Percentiles rank a stretch among this genome's conserved stretches.
Conservation (phyloP, 2,113 vertebrate species). For the Chloropsis hardwickii region DNA sequence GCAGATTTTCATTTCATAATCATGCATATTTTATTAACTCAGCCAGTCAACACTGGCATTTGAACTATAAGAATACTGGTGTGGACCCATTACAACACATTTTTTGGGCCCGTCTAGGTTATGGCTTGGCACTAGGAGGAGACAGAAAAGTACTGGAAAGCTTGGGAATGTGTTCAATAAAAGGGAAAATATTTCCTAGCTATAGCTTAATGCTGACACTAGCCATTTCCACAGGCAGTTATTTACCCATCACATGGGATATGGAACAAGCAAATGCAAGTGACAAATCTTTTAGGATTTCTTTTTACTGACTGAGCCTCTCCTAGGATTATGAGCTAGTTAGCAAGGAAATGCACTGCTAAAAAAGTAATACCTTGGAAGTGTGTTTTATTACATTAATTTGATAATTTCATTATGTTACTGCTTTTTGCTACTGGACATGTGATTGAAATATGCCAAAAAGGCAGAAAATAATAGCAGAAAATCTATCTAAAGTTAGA, state of each 20-base stretch:
- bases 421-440: neutral
- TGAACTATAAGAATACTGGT: neutral
- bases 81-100: neutral
- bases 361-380: neutral
- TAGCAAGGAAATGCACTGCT: neutral
- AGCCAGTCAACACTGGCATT: neutral
- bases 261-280: neutral
- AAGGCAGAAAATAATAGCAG: neutral
- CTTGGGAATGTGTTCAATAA: neutral
- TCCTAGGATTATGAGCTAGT: neutral
- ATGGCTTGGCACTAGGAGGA: neutral
- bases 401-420: neutral
- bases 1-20: neutral
- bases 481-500: neutral
- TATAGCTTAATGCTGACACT: neutral
- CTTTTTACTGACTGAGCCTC: neutral
- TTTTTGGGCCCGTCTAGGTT: neutral
- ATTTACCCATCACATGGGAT: neutral
- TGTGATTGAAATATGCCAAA: neutral
- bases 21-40: conserved; percentile 3
- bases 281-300: neutral
- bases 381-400: neutral
- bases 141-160: neutral
- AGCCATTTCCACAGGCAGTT: neutral
- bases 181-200: neutral